Base-by-base conservation (phyloP, 2,113 vertebrate genomes). In the Cinclus mexicanus region DNA sequence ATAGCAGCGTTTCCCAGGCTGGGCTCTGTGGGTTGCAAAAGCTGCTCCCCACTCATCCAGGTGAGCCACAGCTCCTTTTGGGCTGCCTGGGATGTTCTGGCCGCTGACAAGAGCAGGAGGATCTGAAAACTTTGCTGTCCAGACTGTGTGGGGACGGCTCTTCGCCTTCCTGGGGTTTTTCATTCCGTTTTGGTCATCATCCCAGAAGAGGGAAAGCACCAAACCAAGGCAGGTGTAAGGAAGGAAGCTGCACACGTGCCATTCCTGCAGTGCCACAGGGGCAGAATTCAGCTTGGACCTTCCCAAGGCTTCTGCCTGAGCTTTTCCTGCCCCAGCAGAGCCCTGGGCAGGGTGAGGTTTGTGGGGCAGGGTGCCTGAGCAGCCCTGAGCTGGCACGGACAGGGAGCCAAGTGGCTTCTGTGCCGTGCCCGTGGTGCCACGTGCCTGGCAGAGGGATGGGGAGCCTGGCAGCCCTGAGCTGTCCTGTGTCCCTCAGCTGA, bases 241-340 rank as follows among this genome's bases (percentile, higher is more conserved):
- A 35, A 56, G 0, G 0, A 21, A 57, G 92, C 53, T 1, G 4
- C 7, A 0, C 2, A 3, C 1, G 18, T 67, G 80, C 28, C 9
- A 1, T 80, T 52, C 10, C 74, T 64, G 26, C 3, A 0, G n/a
- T 10, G 22, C 74, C 2, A 1, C 21, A 1, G 0, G 26, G 67
- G 22, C 11, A 4, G n/a, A 53, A 33, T 64, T 19, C 29, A 49
- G 19, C 7, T 2, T 31, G 41, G 74, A 35, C 7, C 9, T 28
- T 87, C 69, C 52, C 33, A 2, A 35, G 47, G 60, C 17, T 84
- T 57, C 46, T 53, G 4, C 18, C 53, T 18, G 71, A 83, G 49
- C 12, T 41, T 21, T 44, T 10, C 1, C 6, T 64, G 78, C 18
- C 33, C 39, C 4, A 0, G 22, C 1, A 10, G 67, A 70, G 50